Evolutionary conservation across 2,888 invertebrate species (phyloP).

Genomic region (Chydorus sphaericus): DNA sequence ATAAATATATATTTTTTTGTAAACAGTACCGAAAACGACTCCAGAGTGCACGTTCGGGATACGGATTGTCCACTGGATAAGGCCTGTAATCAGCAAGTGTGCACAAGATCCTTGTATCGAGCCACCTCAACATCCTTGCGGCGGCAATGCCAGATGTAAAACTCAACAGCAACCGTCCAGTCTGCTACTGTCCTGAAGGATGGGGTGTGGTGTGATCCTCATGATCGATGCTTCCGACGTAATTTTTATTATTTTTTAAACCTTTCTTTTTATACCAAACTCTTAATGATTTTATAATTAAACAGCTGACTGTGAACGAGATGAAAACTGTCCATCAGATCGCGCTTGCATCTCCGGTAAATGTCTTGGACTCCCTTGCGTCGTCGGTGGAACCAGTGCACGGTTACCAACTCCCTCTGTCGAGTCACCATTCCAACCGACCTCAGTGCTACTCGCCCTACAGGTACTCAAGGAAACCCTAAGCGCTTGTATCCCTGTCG

Average conservation of each 20-base stretch:
- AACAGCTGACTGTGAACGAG: slow-evolving; percentile 66
- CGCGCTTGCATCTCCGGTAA: slow-evolving; percentile 68
- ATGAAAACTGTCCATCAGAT: slow-evolving; percentile 65
- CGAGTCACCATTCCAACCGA: slow-evolving; percentile 60
- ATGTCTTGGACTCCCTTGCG: slow-evolving; percentile 68
- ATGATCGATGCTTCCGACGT: slow-evolving; percentile 73
- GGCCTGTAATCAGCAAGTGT: slow-evolving; percentile 63
- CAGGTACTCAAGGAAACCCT: slow-evolving; percentile 53
- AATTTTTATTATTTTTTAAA: slow-evolving; percentile 28
- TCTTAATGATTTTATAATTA: slow-evolving; percentile 8
- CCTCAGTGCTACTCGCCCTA: slow-evolving; percentile 53
- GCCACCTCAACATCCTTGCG: slow-evolving; percentile 65
- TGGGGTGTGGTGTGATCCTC: slow-evolving; percentile 82
- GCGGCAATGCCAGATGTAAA: slow-evolving; percentile 61
- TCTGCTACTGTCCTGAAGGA: slow-evolving; percentile 67
- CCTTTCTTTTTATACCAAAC: slow-evolving; percentile 7
- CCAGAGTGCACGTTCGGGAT: slow-evolving; percentile 69
- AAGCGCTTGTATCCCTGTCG: slow-evolving; percentile 46
- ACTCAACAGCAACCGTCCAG: slow-evolving; percentile 61
- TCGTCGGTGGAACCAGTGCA: slow-evolving; percentile 45
- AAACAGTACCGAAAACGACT: slow-evolving; percentile 23
- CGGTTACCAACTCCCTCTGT: slow-evolving; percentile 42
- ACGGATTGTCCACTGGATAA: slow-evolving; percentile 58
- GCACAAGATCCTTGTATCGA: slow-evolving; percentile 67
- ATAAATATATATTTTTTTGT: neutral